Base-by-base conservation (phyloP, 2,113 vertebrate genomes). In the Ameiurus melas region DNA sequence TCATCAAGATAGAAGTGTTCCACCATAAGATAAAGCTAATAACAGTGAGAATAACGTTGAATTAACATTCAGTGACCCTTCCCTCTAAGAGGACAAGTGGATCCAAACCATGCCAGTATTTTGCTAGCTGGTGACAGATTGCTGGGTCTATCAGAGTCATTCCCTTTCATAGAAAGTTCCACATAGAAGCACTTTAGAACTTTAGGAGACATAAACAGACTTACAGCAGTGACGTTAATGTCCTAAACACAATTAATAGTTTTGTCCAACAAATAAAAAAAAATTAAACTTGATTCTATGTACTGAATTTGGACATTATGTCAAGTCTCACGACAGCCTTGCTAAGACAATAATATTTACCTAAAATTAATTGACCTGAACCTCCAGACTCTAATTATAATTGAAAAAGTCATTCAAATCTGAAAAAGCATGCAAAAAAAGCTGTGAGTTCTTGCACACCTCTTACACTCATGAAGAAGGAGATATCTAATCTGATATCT, bases 401-500 rank as follows among this genome's bases (percentile, higher is more conserved):
- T 1, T 8, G 8, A 75, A 77, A 77, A 25, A 22, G 6, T 27
- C 0, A 1, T 39, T 36, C 2, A 20, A 39, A 8, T 20, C 7
- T 22, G 36, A 43, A 20, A 39, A 22, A 43, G 19, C 17, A 43
- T 27, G 13, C 25, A 19, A 43, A 43, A 25, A 39, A 22, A 20
- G 20, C n/a, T 8, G 25, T 53, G 25, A n/a, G 25, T 78, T 25
- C 75, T 53, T 53, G 25, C 4, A 78, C 47, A 53, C 75, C 47
- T 53, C 43, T 51, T 27, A 77, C 1, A 78, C 25, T 47, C 39
- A 77, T 77, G 39, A 10, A 53, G 13, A 78, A 53, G 12, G 25
- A 51, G 75, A 51, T 51, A 78, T 51, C 39, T 75, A 75, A 75
- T 75, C 73, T 78, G 39, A 78, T 47, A 78, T 51, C 22, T 51